These are phyloP conservation scores for Drosophila tani DNA, from an alignment of 1,140 invertebrate species.

Conservation along the genomic window DNA sequence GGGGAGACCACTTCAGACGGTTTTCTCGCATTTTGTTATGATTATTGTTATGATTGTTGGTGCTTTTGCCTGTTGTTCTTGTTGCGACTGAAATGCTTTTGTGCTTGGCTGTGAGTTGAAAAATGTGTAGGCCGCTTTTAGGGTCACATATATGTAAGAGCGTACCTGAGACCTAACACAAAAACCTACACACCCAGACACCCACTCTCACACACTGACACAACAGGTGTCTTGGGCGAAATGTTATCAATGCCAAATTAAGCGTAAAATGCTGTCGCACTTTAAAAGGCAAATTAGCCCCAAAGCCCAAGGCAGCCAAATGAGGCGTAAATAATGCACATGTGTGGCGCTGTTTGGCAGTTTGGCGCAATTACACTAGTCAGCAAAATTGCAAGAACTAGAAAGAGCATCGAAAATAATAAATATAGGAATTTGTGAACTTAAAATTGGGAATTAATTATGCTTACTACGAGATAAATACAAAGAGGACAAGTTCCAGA, in stretches of 20 bases:
- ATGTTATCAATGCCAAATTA: conserved; percentile 75
- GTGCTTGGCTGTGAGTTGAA: conserved; percentile 45
- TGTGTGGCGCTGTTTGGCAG: conserved; percentile 13
- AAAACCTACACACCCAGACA: background rate
- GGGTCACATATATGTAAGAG: conserved; percentile 13
- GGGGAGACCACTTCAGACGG: conserved; percentile 34
- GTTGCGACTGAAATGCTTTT: conserved; percentile 40
- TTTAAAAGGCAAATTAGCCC: conserved; percentile 66
- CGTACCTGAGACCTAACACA: background rate
- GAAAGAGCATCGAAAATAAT: no score
- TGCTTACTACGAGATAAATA: no score
- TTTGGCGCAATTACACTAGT: conserved; percentile 17
- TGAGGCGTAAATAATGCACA: conserved; percentile 71
- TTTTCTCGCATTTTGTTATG: conserved; percentile 68
- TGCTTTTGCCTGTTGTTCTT: conserved; percentile 24
- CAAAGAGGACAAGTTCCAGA: no score
- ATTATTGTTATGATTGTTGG: conserved; percentile 67
- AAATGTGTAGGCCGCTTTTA: conserved; percentile 58
- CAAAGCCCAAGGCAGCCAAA: conserved; percentile 45
- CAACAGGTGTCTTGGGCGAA: conserved; percentile 59
- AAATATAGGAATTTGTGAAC: no score
- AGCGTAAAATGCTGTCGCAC: conserved; percentile 77
- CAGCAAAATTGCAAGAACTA: background rate
- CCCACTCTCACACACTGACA: conserved; percentile 2
- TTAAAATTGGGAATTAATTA: no score